Percentiles rank a stretch among this genome's conserved stretches.
phyloP scores from a whole-genome alignment of 2,888 invertebrate genomes.

The Luperina nickerlii region DNA sequence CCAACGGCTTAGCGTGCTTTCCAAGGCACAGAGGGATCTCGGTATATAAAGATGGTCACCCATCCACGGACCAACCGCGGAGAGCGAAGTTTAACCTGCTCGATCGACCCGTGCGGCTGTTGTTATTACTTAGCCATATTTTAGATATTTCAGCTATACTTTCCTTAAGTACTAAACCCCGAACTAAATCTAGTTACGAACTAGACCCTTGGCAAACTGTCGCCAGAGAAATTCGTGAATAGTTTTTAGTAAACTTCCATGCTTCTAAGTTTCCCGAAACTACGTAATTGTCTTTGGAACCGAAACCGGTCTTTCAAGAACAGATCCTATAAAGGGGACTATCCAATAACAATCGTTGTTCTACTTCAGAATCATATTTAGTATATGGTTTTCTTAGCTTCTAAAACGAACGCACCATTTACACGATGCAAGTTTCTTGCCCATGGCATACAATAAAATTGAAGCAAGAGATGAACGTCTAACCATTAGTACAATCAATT shows the following conservation, averaged over 20 bases:
- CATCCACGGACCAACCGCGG: background rate
- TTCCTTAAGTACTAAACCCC: slow-evolving; percentile 9
- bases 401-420: background rate
- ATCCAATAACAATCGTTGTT: slow-evolving; percentile 5
- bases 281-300: slow-evolving; percentile 45
- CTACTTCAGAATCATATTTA: slow-evolving; percentile 4
- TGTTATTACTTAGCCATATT: background rate
- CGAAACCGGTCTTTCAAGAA: slow-evolving; percentile 27
- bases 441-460: background rate
- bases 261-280: slow-evolving; percentile 47
- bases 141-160: background rate
- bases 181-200: slow-evolving; percentile 16
- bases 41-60: background rate
- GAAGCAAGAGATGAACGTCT: background rate
- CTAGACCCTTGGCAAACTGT: slow-evolving; percentile 19
- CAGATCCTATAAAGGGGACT: slow-evolving; percentile 16
- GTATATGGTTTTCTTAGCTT: background rate
- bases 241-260: slow-evolving; percentile 61
- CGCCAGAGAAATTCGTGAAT: slow-evolving; percentile 32
- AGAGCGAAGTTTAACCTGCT: background rate
- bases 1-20: background rate
- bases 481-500: background rate
- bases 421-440: background rate
- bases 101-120: background rate
- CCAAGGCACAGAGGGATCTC: no score